Percentiles rank a stretch among this genome's conserved stretches.
These are phyloP conservation scores for Drosophila quinaria DNA, from an alignment of 2,888 invertebrate species.

Conservation along the genomic window DNA sequence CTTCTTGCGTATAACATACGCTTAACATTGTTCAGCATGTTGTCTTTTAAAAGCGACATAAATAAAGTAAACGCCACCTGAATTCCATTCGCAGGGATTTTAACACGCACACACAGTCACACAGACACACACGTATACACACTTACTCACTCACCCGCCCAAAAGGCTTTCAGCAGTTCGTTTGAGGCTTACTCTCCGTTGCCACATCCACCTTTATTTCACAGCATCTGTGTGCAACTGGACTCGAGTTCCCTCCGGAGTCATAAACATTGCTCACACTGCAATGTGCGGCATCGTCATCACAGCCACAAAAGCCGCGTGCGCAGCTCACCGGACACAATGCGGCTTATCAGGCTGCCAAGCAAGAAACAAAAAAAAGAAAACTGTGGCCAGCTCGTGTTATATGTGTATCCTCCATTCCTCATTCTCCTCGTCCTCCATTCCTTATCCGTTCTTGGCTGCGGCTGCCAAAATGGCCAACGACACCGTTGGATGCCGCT, in stretches of 20 bases:
- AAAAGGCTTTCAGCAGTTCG: slow-evolving; percentile 68
- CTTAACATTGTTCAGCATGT: slow-evolving; percentile 18
- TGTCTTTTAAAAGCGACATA: slow-evolving; percentile 28
- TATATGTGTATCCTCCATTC: slow-evolving; percentile 14
- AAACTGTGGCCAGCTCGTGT: slow-evolving; percentile 25
- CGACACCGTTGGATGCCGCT: slow-evolving; percentile 61
- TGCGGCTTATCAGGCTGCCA: slow-evolving; percentile 72
- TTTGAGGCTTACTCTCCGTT: slow-evolving; percentile 60
- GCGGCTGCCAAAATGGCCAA: slow-evolving; percentile 41
- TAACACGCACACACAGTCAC: slow-evolving; percentile 20
- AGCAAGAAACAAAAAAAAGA: slow-evolving; percentile 42
- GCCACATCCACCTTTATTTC: slow-evolving; percentile 28
- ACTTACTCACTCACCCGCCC: slow-evolving; percentile 15
- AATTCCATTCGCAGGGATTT: slow-evolving; percentile 37
- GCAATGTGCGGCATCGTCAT: slow-evolving; percentile 25
- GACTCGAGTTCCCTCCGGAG: slow-evolving; percentile 59
- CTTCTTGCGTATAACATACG: slow-evolving; percentile 6
- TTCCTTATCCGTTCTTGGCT: slow-evolving; percentile 14
- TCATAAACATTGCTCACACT: slow-evolving; percentile 71
- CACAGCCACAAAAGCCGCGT: slow-evolving; percentile 78
- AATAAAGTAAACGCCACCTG: slow-evolving; percentile 24
- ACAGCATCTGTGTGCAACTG: slow-evolving; percentile 44
- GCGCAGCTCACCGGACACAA: slow-evolving; percentile 78
- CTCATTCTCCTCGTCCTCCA: not conserved
- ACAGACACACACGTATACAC: slow-evolving; percentile 11